These are phyloP conservation scores for Doris montereyensis DNA, from an alignment of 2,888 invertebrate genomes.

Conservation along the genomic window DNA sequence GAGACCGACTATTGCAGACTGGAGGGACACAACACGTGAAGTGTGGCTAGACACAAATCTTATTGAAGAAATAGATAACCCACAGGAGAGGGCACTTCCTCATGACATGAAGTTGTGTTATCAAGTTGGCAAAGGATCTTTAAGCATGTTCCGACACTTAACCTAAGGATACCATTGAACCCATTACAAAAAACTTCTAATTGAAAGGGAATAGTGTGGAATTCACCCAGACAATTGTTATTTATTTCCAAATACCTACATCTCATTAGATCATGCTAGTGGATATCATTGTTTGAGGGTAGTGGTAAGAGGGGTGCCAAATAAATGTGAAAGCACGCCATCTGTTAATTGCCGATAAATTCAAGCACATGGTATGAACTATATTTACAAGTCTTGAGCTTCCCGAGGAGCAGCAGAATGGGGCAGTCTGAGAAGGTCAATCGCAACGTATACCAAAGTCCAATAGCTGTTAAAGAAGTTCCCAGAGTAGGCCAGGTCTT, in stretches of 20 bases:
- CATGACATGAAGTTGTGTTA: not conserved
- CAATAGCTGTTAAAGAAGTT: not conserved
- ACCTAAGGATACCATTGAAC: not conserved
- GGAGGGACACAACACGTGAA: not conserved
- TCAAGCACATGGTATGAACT: not conserved
- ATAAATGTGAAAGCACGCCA: not conserved
- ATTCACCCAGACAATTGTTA: not conserved
- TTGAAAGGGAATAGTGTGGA: not conserved
- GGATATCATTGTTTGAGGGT: not conserved
- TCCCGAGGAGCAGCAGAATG: not conserved
- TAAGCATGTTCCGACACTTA: no score
- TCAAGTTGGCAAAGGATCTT: not conserved
- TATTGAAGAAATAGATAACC: not conserved
- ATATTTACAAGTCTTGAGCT: not conserved
- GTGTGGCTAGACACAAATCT: not conserved
- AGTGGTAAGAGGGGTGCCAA: not conserved
- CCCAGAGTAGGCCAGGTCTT: not conserved
- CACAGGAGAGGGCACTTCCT: not conserved
- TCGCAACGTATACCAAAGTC: constrained; percentile 1
- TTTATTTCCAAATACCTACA: not conserved
- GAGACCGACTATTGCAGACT: not conserved
- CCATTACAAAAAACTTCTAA: not conserved
- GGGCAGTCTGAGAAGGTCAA: not conserved
- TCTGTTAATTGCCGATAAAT: constrained; percentile 4
- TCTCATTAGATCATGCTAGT: not conserved